Evolutionary conservation across 2,797 vertebrate species (phyloP).

Genomic region (Gallirallus australis): DNA sequence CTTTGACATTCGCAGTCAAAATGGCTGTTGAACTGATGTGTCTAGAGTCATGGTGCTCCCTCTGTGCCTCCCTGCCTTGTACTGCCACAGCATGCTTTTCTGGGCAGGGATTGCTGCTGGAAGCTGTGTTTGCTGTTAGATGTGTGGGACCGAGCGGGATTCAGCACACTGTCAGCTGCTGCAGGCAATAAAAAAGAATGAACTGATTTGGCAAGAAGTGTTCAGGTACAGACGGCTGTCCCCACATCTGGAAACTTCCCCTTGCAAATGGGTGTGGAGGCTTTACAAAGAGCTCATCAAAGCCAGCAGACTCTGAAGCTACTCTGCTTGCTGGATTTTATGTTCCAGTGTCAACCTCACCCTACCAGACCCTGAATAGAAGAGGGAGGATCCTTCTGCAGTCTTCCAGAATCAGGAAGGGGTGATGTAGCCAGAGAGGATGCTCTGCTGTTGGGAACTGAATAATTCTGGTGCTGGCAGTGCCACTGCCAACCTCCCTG

Average conservation of each 20-base stretch:
- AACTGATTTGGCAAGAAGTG: not conserved
- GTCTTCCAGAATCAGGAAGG: not conserved
- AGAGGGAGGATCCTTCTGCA: not conserved
- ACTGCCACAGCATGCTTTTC: not conserved
- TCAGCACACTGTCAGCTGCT: not conserved
- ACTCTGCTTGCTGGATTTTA: not conserved
- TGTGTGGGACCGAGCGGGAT: not conserved
- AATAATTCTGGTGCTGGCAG: not conserved
- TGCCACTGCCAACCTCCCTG: not conserved
- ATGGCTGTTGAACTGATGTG: not conserved
- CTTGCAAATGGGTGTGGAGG: not conserved
- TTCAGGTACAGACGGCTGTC: not conserved
- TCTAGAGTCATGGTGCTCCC: not conserved
- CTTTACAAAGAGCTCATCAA: not conserved
- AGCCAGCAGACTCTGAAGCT: not conserved
- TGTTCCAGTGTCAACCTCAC: not conserved
- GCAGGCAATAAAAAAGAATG: not conserved
- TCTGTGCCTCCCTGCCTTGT: not conserved
- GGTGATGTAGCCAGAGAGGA: not conserved
- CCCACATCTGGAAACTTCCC: not conserved
- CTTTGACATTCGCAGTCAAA: not conserved
- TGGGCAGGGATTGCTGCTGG: not conserved
- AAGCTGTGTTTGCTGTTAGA: not conserved
- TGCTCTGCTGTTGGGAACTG: not conserved
- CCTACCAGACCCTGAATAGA: not conserved